These are phyloP conservation scores for Blastomussa wellsi DNA, from an alignment of 92 coral and sea anemone genomes.

Conservation along the genomic window DNA sequence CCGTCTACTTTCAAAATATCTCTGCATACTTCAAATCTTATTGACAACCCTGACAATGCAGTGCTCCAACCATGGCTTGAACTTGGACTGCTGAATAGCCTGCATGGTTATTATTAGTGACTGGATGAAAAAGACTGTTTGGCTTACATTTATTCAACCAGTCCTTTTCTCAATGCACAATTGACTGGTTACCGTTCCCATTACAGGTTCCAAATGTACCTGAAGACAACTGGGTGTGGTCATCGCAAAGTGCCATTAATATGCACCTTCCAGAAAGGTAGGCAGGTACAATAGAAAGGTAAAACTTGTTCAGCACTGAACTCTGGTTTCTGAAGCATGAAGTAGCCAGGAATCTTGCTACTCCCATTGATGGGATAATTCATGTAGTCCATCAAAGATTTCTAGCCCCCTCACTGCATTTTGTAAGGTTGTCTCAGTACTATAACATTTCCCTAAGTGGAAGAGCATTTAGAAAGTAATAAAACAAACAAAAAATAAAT, in stretches of 20 bases:
- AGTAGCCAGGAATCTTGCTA: background rate
- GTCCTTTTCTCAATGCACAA: background rate
- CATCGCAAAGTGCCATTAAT: conserved; percentile 82
- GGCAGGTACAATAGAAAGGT: background rate
- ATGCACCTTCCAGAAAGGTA: conserved; percentile 92
- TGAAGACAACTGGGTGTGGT: conserved; percentile 96
- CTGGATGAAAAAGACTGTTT: no score
- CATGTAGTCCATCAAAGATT: background rate
- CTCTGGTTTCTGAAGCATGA: background rate
- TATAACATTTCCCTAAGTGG: no score
- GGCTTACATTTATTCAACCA: background rate
- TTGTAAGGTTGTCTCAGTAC: background rate
- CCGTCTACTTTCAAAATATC: no score
- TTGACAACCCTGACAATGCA: no score
- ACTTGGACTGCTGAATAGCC: no score
- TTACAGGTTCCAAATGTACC: conserved; percentile 72
- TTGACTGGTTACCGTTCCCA: background rate
- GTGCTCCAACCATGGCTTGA: no score
- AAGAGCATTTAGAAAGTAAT: no score
- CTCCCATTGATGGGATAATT: background rate
- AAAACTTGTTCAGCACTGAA: background rate
- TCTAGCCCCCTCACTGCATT: background rate
- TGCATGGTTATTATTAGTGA: no score
- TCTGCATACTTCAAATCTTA: no score
- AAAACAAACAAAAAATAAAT: no score